These are phyloP conservation scores for Cancer borealis DNA, from an alignment of 2,888 invertebrate species.

Conservation along the genomic window DNA sequence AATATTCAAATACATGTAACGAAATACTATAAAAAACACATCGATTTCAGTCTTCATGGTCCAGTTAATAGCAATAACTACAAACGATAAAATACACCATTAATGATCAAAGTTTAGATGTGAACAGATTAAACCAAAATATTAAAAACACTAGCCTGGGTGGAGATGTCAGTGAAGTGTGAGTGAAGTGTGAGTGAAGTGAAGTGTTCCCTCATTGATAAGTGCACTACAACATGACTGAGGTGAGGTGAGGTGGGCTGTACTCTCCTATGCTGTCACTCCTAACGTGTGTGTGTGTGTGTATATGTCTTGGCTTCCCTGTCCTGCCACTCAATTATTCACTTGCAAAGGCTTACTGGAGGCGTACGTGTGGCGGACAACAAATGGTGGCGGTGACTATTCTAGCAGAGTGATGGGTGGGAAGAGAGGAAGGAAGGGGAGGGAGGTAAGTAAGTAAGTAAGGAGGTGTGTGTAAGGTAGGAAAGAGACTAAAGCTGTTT, in stretches of 20 bases:
- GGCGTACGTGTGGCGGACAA: neutral
- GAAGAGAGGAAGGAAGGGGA: no score
- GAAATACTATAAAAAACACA: no score
- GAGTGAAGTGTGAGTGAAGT: neutral
- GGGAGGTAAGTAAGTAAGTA: no score
- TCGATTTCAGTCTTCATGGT: no score
- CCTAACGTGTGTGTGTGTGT: neutral
- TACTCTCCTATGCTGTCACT: neutral
- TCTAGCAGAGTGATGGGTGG: neutral
- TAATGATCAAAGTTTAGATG: no score
- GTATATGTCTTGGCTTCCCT: neutral
- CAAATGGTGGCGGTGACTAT: neutral
- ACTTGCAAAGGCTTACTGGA: neutral
- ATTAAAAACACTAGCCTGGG: no score
- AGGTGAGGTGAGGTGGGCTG: neutral
- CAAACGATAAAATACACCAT: no score
- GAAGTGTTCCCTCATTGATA: neutral
- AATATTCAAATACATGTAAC: no score
- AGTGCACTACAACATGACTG: neutral
- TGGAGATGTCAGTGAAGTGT: no score
- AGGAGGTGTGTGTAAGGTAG: neutral
- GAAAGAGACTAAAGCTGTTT: neutral
- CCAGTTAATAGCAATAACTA: no score
- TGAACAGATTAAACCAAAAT: no score
- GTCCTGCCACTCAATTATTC: neutral